These are phyloP conservation scores for Perizoma affinitatum DNA, from an alignment of 2,888 invertebrate species.

Conservation along the genomic window DNA sequence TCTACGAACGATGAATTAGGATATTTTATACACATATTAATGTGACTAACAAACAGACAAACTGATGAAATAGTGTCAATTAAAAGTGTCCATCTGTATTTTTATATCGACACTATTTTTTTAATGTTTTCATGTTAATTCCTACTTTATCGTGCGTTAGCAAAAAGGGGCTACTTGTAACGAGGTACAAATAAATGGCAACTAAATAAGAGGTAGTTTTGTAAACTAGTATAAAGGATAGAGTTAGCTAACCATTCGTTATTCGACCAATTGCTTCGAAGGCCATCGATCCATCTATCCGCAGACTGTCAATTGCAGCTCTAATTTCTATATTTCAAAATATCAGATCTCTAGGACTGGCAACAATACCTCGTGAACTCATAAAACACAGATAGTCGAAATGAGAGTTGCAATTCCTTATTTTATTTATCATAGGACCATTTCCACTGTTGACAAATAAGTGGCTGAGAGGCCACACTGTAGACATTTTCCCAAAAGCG, in stretches of 20 bases:
- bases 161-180: constrained; percentile 50
- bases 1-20: constrained; percentile 40
- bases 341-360: constrained; percentile 22
- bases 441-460: constrained; percentile 1
- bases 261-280: constrained; percentile 64
- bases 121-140: background rate
- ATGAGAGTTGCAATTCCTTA: constrained; percentile 16
- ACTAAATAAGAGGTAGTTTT: constrained; percentile 59
- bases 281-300: constrained; percentile 48
- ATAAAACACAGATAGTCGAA: constrained; percentile 17
- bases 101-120: background rate
- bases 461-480: background rate
- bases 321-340: constrained; percentile 29
- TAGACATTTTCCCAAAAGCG: too few relatives aligned
- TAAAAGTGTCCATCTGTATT: constrained; percentile 4
- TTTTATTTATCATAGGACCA: constrained; percentile 11
- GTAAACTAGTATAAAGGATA: constrained; percentile 42
- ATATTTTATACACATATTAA: background rate
- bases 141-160: constrained; percentile 41
- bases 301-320: constrained; percentile 37
- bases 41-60: constrained; percentile 4
- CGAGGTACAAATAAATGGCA: constrained; percentile 50
- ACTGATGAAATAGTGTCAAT: constrained; percentile 10
- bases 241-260: constrained; percentile 30
- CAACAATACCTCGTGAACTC: constrained; percentile 2